These are phyloP conservation scores for Phaethon lepturus DNA, from an alignment of 2,113 vertebrate genomes.

Conservation along the genomic window DNA sequence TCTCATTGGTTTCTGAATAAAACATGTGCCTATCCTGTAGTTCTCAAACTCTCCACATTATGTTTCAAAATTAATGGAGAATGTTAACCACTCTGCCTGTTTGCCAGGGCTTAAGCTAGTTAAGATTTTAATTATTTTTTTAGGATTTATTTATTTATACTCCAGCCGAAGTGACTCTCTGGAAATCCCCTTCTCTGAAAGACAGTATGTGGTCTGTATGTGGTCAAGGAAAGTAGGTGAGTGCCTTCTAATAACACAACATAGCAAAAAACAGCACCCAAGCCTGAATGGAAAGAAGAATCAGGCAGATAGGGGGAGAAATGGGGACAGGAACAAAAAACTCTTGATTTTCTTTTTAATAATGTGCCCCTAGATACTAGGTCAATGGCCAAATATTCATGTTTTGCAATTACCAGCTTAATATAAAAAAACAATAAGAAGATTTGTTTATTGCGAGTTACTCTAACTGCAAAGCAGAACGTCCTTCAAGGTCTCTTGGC, in stretches of 20 bases:
- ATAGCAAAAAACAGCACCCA: neutral
- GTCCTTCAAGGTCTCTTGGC: neutral
- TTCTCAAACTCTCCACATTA: conserved; percentile 17
- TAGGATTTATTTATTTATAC: neutral
- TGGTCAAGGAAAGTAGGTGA: neutral
- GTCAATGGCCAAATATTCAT: neutral
- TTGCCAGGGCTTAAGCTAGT: neutral
- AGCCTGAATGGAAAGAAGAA: neutral
- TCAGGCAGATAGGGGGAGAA: neutral
- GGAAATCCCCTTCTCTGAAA: neutral
- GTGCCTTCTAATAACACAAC: neutral
- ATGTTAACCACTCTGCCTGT: neutral
- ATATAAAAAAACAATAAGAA: neutral
- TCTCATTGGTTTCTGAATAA: conserved; percentile 50
- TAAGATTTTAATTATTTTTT: neutral
- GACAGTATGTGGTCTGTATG: neutral
- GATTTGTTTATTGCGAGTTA: neutral
- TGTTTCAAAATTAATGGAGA: conserved; percentile 4
- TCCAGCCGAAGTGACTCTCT: neutral
- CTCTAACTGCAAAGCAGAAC: neutral
- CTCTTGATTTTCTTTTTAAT: neutral
- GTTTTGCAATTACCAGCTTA: neutral
- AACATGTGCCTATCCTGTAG: neutral
- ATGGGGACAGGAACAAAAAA: neutral
- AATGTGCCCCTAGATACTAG: neutral